Conservation (phyloP, 2,113 vertebrate genomes). For the Alexandromys fortis region DNA sequence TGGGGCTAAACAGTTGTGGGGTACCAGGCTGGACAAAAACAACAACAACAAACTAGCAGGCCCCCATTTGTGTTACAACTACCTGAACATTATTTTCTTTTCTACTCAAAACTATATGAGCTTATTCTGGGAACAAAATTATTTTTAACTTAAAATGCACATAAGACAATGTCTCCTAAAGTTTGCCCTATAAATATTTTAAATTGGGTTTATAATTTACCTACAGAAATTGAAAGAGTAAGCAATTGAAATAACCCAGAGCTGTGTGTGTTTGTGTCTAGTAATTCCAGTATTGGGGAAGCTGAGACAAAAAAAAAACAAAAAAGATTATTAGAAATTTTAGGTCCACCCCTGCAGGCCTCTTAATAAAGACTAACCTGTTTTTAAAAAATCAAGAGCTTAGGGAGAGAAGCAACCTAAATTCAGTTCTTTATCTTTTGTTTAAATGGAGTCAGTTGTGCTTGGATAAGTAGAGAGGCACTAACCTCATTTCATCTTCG, state of each 20-base stretch:
- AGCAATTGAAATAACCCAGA: not conserved
- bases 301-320: not conserved
- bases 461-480: not conserved
- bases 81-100: not conserved
- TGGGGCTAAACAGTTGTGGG: no score
- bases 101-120: not conserved
- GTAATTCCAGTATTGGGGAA: not conserved
- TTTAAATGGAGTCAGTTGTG: not conserved
- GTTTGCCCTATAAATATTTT: not conserved
- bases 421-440: not conserved
- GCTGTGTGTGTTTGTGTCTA: not conserved
- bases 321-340: not conserved
- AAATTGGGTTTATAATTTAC: not conserved
- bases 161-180: not conserved
- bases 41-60: no score
- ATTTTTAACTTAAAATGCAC: conserved; percentile 17
- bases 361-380: not conserved
- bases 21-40: no score
- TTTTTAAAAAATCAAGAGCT: not conserved
- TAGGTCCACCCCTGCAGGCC: not conserved
- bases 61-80: not conserved
- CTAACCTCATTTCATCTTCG: not conserved
- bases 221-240: not conserved
- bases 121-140: not conserved
- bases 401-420: not conserved